phyloP scores from a whole-genome alignment of 2,113 vertebrate species.

The Leucosticte australis region DNA sequence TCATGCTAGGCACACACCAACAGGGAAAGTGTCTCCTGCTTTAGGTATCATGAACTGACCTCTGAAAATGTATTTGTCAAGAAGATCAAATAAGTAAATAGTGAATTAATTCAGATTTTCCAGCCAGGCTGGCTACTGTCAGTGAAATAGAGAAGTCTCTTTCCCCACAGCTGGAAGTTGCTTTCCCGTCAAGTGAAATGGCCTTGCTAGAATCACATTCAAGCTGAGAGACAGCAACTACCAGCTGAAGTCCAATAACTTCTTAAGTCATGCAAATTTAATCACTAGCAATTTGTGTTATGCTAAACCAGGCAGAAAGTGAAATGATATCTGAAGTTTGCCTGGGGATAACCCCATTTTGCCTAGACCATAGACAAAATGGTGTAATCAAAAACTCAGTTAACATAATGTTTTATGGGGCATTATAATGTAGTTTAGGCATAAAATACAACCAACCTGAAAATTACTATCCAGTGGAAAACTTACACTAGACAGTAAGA shows the following conservation, averaged over 20 bases:
- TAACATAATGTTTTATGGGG: constrained; percentile 40
- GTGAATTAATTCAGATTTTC: background rate
- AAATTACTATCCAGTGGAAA: constrained; percentile 16
- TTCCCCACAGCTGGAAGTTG: constrained; percentile 37
- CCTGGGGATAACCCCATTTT: constrained; percentile 44
- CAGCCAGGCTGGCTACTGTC: background rate
- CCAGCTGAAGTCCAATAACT: constrained; percentile 60
- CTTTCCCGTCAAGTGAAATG: background rate
- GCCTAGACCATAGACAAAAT: constrained; percentile 16
- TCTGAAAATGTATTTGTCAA: background rate
- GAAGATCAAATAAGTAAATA: background rate
- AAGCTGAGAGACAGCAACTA: constrained; percentile 49
- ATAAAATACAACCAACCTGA: constrained; percentile 51
- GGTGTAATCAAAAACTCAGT: constrained; percentile 54
- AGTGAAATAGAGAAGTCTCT: background rate
- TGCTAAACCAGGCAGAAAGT: constrained; percentile 58
- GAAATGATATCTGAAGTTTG: constrained; percentile 42
- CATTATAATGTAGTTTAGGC: constrained; percentile 25
- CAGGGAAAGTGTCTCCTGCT: background rate
- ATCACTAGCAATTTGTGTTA: constrained; percentile 53
- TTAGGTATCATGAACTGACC: background rate
- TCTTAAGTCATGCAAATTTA: constrained; percentile 58
- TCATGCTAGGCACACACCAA: background rate
- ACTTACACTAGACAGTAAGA: background rate
- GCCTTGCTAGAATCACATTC: constrained; percentile 48